phyloP scores from a whole-genome alignment of 2,888 invertebrate species.

The Thyatira batis region DNA sequence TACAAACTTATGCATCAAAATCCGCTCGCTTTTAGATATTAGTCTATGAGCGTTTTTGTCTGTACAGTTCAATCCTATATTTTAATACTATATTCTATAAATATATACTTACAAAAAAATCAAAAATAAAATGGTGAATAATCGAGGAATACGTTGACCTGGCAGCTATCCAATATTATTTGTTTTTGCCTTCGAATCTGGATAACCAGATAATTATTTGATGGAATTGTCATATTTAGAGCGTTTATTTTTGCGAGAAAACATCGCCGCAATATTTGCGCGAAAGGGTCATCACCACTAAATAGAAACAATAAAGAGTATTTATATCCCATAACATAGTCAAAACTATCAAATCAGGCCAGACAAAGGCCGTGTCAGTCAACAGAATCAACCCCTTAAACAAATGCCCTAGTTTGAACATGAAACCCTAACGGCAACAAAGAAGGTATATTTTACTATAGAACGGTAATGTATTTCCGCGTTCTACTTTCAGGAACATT shows the following conservation, averaged over 20 bases:
- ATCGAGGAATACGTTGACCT: conserved; percentile 43
- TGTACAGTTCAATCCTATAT: not conserved
- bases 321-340: conserved; percentile 40
- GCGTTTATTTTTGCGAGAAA: not conserved
- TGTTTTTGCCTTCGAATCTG: conserved; percentile 30
- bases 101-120: no score
- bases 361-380: conserved; percentile 45
- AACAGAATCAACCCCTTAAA: conserved; percentile 54
- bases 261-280: not conserved
- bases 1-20: not conserved
- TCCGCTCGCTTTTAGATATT: not conserved
- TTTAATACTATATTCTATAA: conserved; percentile 6
- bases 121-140: conserved; percentile 54
- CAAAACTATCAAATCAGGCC: conserved; percentile 52
- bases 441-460: conserved; percentile 44
- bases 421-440: conserved; percentile 28
- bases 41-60: not conserved
- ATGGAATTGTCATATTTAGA: conserved; percentile 17
- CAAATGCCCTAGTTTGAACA: conserved; percentile 21
- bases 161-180: conserved; percentile 46
- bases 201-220: conserved; percentile 26
- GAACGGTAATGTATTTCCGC: conserved; percentile 42
- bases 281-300: not conserved
- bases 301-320: conserved; percentile 12
- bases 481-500: conserved; percentile 71